Evolutionary conservation across 2,113 vertebrate species (phyloP).

Genomic region (Loxodonta africana): DNA sequence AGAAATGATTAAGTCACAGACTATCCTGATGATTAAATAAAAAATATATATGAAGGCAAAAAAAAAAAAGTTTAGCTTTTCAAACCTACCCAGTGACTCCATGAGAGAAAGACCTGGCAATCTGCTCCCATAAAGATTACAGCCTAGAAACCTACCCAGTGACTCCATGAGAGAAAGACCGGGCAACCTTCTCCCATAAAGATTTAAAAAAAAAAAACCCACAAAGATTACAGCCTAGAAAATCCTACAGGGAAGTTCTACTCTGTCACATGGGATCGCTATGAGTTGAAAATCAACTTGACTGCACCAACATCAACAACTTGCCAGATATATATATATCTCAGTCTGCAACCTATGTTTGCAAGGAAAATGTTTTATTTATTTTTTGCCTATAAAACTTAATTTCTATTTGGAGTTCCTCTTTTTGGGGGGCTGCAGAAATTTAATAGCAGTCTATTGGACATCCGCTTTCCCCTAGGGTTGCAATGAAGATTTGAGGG

Average conservation of each 20-base stretch:
- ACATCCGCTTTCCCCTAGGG: background rate
- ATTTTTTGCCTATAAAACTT: background rate
- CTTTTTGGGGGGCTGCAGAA: background rate
- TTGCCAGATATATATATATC: background rate
- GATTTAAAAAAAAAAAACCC: too few species aligned
- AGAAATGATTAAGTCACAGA: background rate
- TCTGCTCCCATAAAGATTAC: background rate
- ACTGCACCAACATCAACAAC: background rate
- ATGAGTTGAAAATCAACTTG: background rate
- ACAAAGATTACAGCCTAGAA: background rate
- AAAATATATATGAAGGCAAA: too few species aligned
- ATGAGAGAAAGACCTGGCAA: background rate
- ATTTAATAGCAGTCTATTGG: background rate
- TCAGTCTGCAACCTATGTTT: background rate
- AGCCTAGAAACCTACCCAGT: too few species aligned
- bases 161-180: too few species aligned
- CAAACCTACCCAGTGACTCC: too few species aligned
- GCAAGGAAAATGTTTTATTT: background rate
- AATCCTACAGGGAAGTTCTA: too few species aligned
- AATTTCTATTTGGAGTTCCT: background rate
- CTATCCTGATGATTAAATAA: background rate
- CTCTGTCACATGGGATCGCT: background rate
- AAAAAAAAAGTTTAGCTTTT: too few species aligned
- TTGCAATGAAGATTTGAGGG: background rate
- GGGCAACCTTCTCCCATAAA: too few species aligned